A percentile compares a stretch with the other conserved stretches of the same genome.
Conservation (phyloP, 92 coral and sea anemone species). For the Phymanthus crucifer region DNA sequence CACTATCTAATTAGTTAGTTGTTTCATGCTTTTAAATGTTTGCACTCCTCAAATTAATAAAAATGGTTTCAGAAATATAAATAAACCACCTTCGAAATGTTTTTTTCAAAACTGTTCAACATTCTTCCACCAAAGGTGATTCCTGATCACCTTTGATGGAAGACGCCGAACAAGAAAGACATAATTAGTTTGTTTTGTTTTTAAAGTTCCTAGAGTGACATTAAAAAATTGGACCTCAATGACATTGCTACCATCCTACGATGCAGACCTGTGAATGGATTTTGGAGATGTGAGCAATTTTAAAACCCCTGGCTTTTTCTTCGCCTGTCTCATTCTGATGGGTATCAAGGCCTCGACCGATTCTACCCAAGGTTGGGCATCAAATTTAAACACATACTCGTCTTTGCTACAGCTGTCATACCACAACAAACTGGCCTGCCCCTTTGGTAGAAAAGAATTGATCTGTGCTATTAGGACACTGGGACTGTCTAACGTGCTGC, state of each 20-base stretch:
- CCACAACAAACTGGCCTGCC: constrained; percentile 1
- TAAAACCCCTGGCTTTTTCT: not conserved
- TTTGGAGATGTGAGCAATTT: not conserved
- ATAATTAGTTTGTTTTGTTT: too few species aligned
- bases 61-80: too few species aligned
- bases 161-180: too few species aligned
- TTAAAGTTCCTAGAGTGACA: too few species aligned
- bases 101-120: too few species aligned
- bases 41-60: too few species aligned
- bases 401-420: not conserved
- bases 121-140: too few species aligned
- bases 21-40: too few species aligned
- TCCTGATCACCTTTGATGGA: too few species aligned
- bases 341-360: not conserved
- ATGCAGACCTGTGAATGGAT: not conserved
- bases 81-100: too few species aligned
- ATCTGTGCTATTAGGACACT: not conserved
- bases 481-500: not conserved
- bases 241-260: constrained; percentile 48
- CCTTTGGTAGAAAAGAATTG: not conserved
- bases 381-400: not conserved
- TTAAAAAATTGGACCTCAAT: too few species aligned
- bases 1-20: too few species aligned
- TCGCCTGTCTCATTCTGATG: not conserved
- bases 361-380: not conserved